These are phyloP conservation scores for Drosophila acutilabella DNA, from an alignment of 2,888 invertebrate species.

Conservation along the genomic window DNA sequence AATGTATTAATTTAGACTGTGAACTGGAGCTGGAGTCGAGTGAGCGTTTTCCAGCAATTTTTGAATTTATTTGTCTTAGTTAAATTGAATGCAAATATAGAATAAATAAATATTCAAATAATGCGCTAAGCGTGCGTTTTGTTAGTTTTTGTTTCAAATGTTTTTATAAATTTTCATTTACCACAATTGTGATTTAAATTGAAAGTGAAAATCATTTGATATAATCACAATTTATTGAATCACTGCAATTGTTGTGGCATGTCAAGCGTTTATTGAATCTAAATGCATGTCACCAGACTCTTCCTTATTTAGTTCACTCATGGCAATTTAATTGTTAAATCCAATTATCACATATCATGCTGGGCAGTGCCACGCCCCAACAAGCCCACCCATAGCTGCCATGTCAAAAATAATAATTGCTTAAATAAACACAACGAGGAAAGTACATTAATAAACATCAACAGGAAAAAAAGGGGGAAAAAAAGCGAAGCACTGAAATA, in stretches of 20 bases:
- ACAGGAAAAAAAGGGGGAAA: neutral
- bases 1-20: conserved; percentile 25
- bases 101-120: conserved; percentile 33
- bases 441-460: conserved; percentile 72
- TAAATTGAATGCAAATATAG: conserved; percentile 53
- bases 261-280: conserved; percentile 47
- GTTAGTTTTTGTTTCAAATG: neutral
- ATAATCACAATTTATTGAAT: conserved; percentile 40
- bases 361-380: conserved; percentile 28
- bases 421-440: conserved; percentile 66
- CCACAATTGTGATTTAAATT: conserved; percentile 49
- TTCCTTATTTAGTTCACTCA: conserved; percentile 33
- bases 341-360: conserved; percentile 56
- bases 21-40: neutral
- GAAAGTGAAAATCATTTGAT: conserved; percentile 38
- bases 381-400: conserved; percentile 38
- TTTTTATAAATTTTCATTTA: conserved; percentile 12
- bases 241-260: conserved; percentile 44
- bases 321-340: conserved; percentile 46
- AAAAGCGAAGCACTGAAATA: conserved; percentile 24
- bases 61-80: conserved; percentile 21
- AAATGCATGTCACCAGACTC: conserved; percentile 27
- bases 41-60: neutral
- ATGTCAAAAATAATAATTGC: conserved; percentile 64
- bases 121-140: conserved; percentile 50